Evolutionary conservation across 2,113 vertebrate species (phyloP).

Genomic region (Aspidoscelis tigris): DNA sequence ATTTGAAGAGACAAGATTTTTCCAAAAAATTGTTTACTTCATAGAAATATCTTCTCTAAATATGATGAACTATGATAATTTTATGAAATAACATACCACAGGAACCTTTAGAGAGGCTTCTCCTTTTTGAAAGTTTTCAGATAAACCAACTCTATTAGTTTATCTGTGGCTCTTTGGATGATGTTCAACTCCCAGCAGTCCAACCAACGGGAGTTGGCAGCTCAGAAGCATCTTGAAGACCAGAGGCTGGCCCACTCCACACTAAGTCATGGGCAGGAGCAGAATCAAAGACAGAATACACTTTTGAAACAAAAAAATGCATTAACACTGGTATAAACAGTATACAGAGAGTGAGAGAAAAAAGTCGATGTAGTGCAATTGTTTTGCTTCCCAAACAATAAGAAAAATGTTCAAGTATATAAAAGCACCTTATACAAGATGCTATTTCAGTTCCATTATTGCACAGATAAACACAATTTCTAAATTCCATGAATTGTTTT

Average conservation of each 20-base stretch:
- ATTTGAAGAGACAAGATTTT: too few species aligned
- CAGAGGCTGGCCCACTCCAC: too few species aligned
- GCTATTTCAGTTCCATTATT: conserved; percentile 68
- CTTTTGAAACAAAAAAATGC: conserved; percentile 69
- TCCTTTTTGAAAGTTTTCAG: conserved; percentile 35
- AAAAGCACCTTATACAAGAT: conserved; percentile 75
- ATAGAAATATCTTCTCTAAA: conserved; percentile 5
- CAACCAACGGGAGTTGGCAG: too few species aligned
- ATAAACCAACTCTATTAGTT: conserved; percentile 4
- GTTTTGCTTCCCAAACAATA: conserved; percentile 77
- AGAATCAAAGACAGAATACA: conserved; percentile 57
- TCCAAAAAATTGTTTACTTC: too few species aligned
- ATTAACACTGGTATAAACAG: conserved; percentile 74
- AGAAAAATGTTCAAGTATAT: conserved; percentile 79
- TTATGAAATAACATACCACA: conserved; percentile 10
- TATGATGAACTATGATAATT: neutral
- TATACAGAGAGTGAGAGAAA: conserved; percentile 72
- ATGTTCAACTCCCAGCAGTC: too few species aligned
- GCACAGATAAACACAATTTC: conserved; percentile 64
- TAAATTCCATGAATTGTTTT: conserved; percentile 51
- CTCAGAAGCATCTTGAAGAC: too few species aligned
- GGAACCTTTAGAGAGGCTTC: conserved; percentile 41
- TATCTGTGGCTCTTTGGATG: too few species aligned
- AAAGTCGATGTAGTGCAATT: conserved; percentile 80
- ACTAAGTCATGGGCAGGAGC: conserved; percentile 37